Evolutionary conservation across 2,797 vertebrate genomes (phyloP).

Genomic region (Taeniopygia guttata): DNA sequence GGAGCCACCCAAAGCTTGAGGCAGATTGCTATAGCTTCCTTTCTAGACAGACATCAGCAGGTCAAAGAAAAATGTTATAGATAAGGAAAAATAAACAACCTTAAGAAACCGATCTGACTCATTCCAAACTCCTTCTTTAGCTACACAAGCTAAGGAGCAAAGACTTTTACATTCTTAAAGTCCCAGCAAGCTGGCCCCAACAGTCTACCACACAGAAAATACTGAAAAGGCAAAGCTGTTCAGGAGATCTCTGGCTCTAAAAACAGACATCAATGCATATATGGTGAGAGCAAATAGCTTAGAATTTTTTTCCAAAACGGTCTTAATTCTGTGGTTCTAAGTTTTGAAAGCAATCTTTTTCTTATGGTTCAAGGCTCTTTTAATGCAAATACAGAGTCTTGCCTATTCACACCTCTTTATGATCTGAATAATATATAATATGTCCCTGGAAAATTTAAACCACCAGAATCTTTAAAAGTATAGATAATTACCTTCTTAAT

Average conservation of each 20-base stretch:
- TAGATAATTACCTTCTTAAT: not conserved
- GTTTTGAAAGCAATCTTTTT: not conserved
- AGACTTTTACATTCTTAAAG: too few relatives aligned
- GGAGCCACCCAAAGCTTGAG: too few relatives aligned
- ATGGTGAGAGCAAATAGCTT: not conserved
- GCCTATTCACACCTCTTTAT: not conserved
- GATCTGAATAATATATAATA: not conserved
- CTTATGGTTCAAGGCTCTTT: not conserved
- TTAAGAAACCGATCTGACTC: too few relatives aligned
- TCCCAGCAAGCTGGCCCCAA: too few relatives aligned
- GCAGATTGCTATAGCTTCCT: too few relatives aligned
- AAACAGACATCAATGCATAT: not conserved
- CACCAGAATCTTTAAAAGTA: not conserved
- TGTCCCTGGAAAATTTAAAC: not conserved
- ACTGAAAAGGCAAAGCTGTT: not conserved
- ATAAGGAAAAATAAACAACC: too few relatives aligned
- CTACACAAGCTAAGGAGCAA: too few relatives aligned
- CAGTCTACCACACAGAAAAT: not conserved
- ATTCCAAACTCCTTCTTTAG: too few relatives aligned
- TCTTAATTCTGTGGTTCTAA: not conserved
- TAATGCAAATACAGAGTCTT: not conserved
- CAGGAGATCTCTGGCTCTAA: not conserved
- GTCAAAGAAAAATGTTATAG: too few relatives aligned
- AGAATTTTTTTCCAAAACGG: not conserved
- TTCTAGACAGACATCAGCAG: too few relatives aligned